Evolutionary conservation across 1,140 invertebrate species (phyloP).

Genomic region (Trissolcus basalis): DNA sequence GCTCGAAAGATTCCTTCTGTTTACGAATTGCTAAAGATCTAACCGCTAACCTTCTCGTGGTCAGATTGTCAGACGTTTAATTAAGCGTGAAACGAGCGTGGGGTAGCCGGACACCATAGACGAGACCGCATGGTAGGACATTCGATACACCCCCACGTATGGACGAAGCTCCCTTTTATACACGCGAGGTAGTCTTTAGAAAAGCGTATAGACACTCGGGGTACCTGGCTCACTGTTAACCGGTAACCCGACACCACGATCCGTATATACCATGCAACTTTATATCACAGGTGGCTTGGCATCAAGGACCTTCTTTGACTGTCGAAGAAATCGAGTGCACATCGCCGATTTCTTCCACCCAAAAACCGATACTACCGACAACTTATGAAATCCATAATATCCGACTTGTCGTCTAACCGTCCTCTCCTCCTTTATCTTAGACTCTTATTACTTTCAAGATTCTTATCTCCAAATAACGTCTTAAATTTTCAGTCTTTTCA

Average conservation of each 20-base stretch:
- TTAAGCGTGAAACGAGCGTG: constrained; percentile 76
- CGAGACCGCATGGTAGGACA: constrained; percentile 72
- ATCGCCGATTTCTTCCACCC: constrained; percentile 26
- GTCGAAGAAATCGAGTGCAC: constrained; percentile 55
- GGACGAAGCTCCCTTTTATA: constrained; percentile 55
- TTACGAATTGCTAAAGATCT: constrained; percentile 65
- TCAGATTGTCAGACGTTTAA: constrained; percentile 75
- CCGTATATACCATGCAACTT: constrained; percentile 68
- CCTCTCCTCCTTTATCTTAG: background rate
- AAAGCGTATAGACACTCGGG: constrained; percentile 62
- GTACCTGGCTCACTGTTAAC: constrained; percentile 64
- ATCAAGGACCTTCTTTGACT: constrained; percentile 57
- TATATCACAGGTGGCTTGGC: constrained; percentile 74
- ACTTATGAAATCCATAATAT: constrained; percentile 36
- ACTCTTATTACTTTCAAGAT: background rate
- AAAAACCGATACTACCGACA: constrained; percentile 32
- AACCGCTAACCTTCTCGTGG: constrained; percentile 73
- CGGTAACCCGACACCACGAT: constrained; percentile 72
- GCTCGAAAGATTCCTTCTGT: constrained; percentile 71
- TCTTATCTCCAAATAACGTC: too few species aligned
- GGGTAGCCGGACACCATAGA: constrained; percentile 73
- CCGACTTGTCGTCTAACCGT: constrained; percentile 13
- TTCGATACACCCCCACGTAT: constrained; percentile 74
- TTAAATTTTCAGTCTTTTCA: too few species aligned
- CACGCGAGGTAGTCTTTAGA: constrained; percentile 68